Evolutionary conservation across 2,113 vertebrate genomes (phyloP).

Genomic region (Fregetta grallaria): DNA sequence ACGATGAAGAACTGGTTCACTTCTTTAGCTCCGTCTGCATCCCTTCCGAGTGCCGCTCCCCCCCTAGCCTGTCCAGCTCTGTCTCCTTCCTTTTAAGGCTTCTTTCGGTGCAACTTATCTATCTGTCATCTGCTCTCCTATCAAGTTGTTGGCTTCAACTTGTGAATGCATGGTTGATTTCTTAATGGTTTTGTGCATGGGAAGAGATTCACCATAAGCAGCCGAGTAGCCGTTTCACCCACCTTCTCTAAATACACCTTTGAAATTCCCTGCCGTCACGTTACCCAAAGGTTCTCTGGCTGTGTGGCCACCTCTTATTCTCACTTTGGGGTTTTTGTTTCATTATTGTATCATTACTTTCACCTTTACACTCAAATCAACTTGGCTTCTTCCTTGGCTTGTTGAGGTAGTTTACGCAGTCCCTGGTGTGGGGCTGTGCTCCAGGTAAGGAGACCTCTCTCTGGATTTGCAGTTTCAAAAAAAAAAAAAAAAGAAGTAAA

Average conservation of each 20-base stretch:
- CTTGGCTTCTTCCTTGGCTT: not conserved
- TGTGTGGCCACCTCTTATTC: not conserved
- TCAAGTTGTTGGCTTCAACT: not conserved
- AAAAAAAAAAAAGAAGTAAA: not conserved
- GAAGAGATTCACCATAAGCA: not conserved
- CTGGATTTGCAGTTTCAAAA: not conserved
- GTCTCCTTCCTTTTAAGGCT: not conserved
- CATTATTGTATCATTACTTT: not conserved
- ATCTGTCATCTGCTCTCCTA: not conserved
- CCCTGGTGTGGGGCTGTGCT: not conserved
- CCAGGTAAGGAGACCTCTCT: not conserved
- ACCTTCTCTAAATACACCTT: not conserved
- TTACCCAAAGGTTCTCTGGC: not conserved
- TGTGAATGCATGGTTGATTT: not conserved
- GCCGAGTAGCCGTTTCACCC: not conserved
- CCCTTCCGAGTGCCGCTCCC: not conserved
- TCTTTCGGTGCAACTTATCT: not conserved
- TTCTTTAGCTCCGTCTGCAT: not conserved
- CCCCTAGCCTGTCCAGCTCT: not conserved
- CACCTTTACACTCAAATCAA: rapidly evolving
- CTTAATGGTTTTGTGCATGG: not conserved
- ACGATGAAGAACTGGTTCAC: not conserved
- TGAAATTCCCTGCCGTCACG: not conserved
- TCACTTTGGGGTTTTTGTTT: not conserved
- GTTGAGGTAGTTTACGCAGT: not conserved